Conservation (phyloP, 1,140 invertebrate genomes). For the Micrasema minimum region DNA sequence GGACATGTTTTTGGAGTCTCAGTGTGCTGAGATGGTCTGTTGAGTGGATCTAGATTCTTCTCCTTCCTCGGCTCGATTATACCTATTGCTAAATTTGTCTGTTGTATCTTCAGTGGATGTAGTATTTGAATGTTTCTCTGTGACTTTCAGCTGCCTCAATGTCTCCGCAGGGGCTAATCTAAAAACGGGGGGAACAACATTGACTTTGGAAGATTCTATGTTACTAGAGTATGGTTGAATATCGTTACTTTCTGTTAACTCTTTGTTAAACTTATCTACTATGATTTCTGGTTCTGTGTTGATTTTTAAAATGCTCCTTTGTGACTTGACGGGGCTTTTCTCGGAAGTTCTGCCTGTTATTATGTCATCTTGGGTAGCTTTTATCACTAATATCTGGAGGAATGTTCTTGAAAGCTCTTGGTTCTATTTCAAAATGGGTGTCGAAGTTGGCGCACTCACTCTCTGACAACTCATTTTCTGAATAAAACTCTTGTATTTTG, state of each 20-base stretch:
- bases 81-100: not conserved
- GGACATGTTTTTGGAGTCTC: constrained; percentile 27
- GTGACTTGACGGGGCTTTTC: not conserved
- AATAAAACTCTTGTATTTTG: constrained; percentile 15
- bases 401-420: too few relatives aligned
- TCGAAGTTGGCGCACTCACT: constrained; percentile 22
- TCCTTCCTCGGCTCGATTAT: not conserved
- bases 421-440: constrained; percentile 23
- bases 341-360: not conserved
- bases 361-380: too few relatives aligned
- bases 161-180: constrained; percentile 26
- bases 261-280: constrained; percentile 1
- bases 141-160: constrained; percentile 14
- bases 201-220: not conserved
- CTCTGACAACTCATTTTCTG: constrained; percentile 8
- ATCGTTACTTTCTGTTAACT: constrained; percentile 1
- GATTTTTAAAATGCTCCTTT: constrained; percentile 7
- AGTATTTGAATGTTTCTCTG: constrained; percentile 5
- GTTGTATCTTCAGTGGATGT: not conserved
- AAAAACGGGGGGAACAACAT: constrained; percentile 1
- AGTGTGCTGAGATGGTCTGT: not conserved
- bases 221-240: not conserved
- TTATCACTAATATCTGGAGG: too few relatives aligned
- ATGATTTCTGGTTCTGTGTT: constrained; percentile 12
- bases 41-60: not conserved